Conservation (phyloP, 23 tunicate species). For the Halocynthia aurantium region DNA sequence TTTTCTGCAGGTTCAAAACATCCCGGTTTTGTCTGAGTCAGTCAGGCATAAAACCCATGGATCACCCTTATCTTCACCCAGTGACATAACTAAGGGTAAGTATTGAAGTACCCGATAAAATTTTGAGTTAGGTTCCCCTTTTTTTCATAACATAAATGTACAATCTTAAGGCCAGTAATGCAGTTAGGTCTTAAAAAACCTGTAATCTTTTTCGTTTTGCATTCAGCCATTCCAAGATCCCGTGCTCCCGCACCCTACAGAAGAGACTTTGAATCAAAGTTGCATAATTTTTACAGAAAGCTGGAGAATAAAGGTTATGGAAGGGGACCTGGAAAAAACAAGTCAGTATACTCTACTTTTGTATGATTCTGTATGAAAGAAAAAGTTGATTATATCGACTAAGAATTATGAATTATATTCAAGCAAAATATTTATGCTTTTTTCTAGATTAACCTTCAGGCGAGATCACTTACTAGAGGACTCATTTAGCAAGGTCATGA, state of each 20-base stretch:
- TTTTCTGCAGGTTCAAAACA: background rate
- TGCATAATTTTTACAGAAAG: conserved; percentile 75
- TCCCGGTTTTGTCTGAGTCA: background rate
- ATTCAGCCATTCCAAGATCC: conserved; percentile 30
- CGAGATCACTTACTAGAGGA: conserved; percentile 77
- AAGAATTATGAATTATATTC: background rate
- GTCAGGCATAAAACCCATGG: background rate
- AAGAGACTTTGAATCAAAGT: conserved; percentile 80
- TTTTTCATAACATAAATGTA: too few relatives aligned
- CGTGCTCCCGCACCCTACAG: conserved; percentile 34
- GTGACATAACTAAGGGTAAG: conserved; percentile 18
- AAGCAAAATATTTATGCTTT: background rate
- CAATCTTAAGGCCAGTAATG: too few relatives aligned
- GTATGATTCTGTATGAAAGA: too few relatives aligned
- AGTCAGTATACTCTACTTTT: conserved; percentile 26
- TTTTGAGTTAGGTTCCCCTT: too few relatives aligned
- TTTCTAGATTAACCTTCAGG: conserved; percentile 10
- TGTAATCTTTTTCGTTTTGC: too few relatives aligned
- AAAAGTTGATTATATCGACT: too few relatives aligned
- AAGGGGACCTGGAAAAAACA: conserved; percentile 90
- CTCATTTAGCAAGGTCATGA: conserved; percentile 69
- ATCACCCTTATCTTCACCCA: background rate
- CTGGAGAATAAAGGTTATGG: conserved; percentile 94
- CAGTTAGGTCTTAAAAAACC: too few relatives aligned
- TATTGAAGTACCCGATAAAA: too few relatives aligned